Evolutionary conservation across 1,140 invertebrate genomes (phyloP).

Genomic region (Sesamia nonagrioides): DNA sequence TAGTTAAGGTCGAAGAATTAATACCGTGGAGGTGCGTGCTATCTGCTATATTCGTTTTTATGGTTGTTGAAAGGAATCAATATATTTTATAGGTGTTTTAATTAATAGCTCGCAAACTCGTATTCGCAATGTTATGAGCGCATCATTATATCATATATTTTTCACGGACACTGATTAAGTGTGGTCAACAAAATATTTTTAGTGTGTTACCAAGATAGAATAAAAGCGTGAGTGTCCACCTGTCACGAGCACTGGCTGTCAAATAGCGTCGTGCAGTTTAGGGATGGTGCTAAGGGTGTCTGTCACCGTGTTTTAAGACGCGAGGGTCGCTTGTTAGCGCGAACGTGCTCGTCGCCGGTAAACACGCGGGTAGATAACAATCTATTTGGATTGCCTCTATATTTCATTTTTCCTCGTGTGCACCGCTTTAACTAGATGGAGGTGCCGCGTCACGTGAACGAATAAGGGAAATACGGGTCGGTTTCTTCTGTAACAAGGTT

Average conservation of each 20-base stretch:
- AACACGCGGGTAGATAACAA: conserved; percentile 88
- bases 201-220: conserved; percentile 50
- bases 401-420: conserved; percentile 86
- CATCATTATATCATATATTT: neutral
- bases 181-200: conserved; percentile 32
- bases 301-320: conserved; percentile 71
- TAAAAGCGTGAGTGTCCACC: conserved; percentile 68
- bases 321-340: conserved; percentile 81
- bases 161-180: conserved; percentile 1
- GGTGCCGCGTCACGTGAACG: conserved; percentile 65
- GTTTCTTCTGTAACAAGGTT: conserved; percentile 59
- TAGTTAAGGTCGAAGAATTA: conserved; percentile 78
- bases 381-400: conserved; percentile 88
- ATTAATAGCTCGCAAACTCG: conserved; percentile 2
- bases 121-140: neutral
- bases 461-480: conserved; percentile 83
- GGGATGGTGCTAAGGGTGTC: conserved; percentile 72
- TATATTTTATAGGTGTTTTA: conserved; percentile 27
- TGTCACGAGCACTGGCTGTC: conserved; percentile 77
- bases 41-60: conserved; percentile 66
- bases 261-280: conserved; percentile 64
- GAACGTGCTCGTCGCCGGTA: conserved; percentile 85
- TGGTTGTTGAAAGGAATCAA: conserved; percentile 7
- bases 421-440: conserved; percentile 84
- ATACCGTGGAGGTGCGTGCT: conserved; percentile 80